Base-by-base conservation (phyloP, 2,797 vertebrate species). In the Cyprinodon diabolis region DNA sequence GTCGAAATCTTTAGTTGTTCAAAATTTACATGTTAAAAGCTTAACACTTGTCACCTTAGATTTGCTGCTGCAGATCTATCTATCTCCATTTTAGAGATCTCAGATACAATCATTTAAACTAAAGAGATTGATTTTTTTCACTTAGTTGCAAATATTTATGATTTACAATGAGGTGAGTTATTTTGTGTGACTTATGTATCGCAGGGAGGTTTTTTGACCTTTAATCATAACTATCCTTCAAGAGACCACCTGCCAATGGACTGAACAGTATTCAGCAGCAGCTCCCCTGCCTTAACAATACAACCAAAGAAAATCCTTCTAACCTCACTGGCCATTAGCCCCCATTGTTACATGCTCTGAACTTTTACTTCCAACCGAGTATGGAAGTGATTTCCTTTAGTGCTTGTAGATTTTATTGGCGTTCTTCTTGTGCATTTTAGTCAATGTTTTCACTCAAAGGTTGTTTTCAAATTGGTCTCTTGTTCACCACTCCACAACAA, bases 11-110 rank as follows among this genome's bases (percentile, higher is more conserved):
- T 48, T 55, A 77, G 68, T 75, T 74, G 40, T 72, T 72, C 40
- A 69, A 54, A 73, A 56, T 86, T 77, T 85, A 71, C 79, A 68
- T 74, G 43, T 72, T 81, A 78, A 81, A 66, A 25, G 14, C 56
- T 54, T 51, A 35, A 15, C 54, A n/a, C 66, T 69, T 49, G 13
- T 82, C 57, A n/a, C 15, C 30, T 58, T 68, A 23, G 37, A 78
- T 82, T 37, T 40, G 35, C 14, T 6, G 19, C 69, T 58, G 19
- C 37, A 58, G 40, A 55, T 47, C 17, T 23, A 52, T 57, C 8
- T 78, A n/a, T 78, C 63, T 70, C 2, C 19, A 60, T 67, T 77
- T 23, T 35, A 7, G 1, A 14, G 35, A 37, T 81, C 78, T 80
- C 75, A 11, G 21, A 66, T 0, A 10, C 25, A 75, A 4, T 62